phyloP scores from a whole-genome alignment of 2,797 vertebrate species.

The Micropoecilia bifurca region DNA sequence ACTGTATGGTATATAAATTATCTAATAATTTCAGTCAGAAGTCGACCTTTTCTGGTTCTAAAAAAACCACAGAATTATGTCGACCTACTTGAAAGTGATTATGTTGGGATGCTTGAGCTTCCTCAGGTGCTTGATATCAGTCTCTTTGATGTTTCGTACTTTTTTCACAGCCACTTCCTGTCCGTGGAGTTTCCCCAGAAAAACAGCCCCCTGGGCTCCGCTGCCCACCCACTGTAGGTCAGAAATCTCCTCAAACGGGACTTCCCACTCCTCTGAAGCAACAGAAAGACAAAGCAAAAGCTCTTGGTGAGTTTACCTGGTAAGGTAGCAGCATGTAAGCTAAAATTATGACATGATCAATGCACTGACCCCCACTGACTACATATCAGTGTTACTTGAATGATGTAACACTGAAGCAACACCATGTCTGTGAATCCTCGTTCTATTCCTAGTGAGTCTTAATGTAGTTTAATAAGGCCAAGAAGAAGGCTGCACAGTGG shows the following conservation, averaged over 20 bases:
- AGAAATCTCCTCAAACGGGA: constrained; percentile 97
- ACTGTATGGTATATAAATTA: neutral
- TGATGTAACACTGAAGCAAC: constrained; percentile 12
- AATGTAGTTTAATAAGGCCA: constrained; percentile 1
- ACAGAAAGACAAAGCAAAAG: constrained; percentile 14
- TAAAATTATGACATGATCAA: neutral
- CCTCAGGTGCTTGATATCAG: constrained; percentile 95
- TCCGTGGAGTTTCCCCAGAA: constrained; percentile 92
- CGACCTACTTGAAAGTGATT: constrained; percentile 93
- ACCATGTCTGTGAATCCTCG: neutral
- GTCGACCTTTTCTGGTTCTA: neutral
- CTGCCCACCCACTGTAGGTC: constrained; percentile 98
- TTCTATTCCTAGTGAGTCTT: constrained; percentile 5
- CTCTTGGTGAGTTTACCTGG: constrained; percentile 10
- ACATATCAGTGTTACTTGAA: neutral
- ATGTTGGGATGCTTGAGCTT: constrained; percentile 97
- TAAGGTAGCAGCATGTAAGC: neutral
- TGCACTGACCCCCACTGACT: constrained; percentile 1
- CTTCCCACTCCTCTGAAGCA: constrained; percentile 89
- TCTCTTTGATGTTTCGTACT: constrained; percentile 95
- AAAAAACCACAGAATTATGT: neutral
- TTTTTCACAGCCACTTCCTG: constrained; percentile 97
- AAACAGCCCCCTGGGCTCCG: constrained; percentile 94
- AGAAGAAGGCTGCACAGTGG: no score
- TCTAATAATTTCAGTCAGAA: neutral